Evolutionary conservation across 2,888 invertebrate species (phyloP), one percentile per base, ranked within the genome.

Genomic region (Eudasyphora cyanicolor): DNA sequence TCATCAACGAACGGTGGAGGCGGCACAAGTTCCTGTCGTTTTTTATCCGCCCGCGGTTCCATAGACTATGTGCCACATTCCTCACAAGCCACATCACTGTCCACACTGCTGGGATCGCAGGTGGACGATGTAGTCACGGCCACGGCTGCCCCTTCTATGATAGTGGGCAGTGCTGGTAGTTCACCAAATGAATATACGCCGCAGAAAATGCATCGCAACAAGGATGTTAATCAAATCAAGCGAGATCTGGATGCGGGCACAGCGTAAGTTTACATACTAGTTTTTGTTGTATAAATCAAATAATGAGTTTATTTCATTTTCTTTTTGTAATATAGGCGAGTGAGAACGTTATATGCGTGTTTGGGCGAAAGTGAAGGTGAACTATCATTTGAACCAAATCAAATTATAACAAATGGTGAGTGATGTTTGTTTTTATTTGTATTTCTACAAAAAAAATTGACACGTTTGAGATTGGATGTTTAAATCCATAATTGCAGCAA

Each of bases 301-400:
- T 64, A 64, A 64, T 64, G 3, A 57, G 12, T 2, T 14, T 12
- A 35, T 69, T 74, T 54, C 10, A 1, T 49, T 42, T 38, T 60
- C 32, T 32, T 4, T 8, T 35, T 32, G 64, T 35, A 4, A 14
- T 85, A 89, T 92, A 96, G 96, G 92, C 94, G 97, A 90, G 99
- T 98, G 85, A 94, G 98, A 89, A 99, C 99, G 74, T 93, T 99
- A 87, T 99, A 98, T 93, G 97, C 98, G 73, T 99, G 99, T 92
- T 94, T 98, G 87, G 99, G 98, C 76, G 99, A 98, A 93, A 97
- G 98, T 93, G 98, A 98, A 90, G 97, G 98, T 86, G 99, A 99
- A 94, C 93, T 99, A 87, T 98, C 98, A 32, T 99, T 99, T 93
- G 98, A 98, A 93, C 98, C 99, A 86, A 99, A 99, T 94, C 97